Percentiles rank a stretch among this genome's conserved stretches.
Conservation (phyloP, 1,140 invertebrate species). For the Ips typographus region DNA sequence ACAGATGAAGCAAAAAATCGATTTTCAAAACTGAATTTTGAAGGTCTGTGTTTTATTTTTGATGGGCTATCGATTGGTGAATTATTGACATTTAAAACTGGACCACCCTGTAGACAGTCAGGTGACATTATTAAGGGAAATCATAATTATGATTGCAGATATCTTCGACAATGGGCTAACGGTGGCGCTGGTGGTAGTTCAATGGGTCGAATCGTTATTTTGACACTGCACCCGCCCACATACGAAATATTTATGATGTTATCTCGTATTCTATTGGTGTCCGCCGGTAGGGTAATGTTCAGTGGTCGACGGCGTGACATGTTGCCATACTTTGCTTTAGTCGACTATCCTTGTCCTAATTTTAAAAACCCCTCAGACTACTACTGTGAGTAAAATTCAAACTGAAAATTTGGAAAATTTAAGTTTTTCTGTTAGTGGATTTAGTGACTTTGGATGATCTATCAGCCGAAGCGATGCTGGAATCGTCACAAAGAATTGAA, state of each 20-base stretch:
- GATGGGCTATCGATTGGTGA: no score
- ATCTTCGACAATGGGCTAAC: slow-evolving; percentile 88
- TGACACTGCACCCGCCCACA: slow-evolving; percentile 90
- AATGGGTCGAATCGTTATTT: slow-evolving; percentile 75
- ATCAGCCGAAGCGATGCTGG: slow-evolving; percentile 89
- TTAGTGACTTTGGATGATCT: slow-evolving; percentile 90
- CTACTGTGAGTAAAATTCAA: slow-evolving; percentile 70
- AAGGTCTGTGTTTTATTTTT: no score
- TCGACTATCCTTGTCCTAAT: slow-evolving; percentile 92
- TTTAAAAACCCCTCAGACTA: slow-evolving; percentile 97
- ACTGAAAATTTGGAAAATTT: slow-evolving; percentile 15
- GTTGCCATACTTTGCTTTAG: slow-evolving; percentile 89
- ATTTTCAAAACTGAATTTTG: no score
- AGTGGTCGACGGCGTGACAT: slow-evolving; percentile 85
- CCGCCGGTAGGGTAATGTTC: slow-evolving; percentile 87
- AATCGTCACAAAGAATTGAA: slow-evolving; percentile 90
- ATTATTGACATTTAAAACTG: no score
- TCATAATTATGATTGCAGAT: slow-evolving; percentile 48
- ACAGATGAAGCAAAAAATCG: no score
- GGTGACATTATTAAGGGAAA: no score
- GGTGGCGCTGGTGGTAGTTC: slow-evolving; percentile 59
- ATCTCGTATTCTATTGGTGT: slow-evolving; percentile 80
- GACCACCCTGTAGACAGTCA: no score
- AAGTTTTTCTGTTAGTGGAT: slow-evolving; percentile 68
- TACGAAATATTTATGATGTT: slow-evolving; percentile 96